Base-by-base conservation (phyloP, 2,888 invertebrate genomes). In the Drosophila picticornis region DNA sequence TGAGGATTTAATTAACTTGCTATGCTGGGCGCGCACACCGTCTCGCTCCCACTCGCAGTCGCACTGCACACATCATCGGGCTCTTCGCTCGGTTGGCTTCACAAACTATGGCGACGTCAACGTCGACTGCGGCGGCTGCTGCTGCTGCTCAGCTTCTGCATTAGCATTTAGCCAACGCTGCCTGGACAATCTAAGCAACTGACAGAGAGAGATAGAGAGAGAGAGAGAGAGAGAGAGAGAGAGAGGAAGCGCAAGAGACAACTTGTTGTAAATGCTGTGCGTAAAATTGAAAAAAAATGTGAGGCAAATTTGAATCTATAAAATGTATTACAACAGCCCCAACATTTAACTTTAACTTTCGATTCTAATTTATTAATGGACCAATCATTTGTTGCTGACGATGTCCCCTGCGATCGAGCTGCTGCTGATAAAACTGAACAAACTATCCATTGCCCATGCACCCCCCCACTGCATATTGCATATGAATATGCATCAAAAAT, bases 1-100 rank as follows among this genome's bases (percentile, higher is more conserved):
- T 80, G 83, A 89, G 89, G 84, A 91, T 91, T 91, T 91, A 91
- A 91, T 91, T 91, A 91, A 91, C 91, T 91, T 90, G 81, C 79
- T 76, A 69, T 85, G 77, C 57, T 78, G 83, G 62, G 65, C 69
- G 72, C 72, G 36, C 69, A 73, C 67, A 56, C 83, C 67, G 32
- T 83, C 81, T 85, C 77, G 59, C 75, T 83, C 83, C 58, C 87
- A 75, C 87, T 48, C 38, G 31, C 63, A 65, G 75, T 57, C 55
- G 43, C 71, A 51, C 61, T 36, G 38, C 74, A 13, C 51, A 61
- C 61, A 36, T 34, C 40, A 60, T 38, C 56, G 51, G 65, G 46
- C 72, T 61, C 63, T 58, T 50, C 36, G 52, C 29, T 31, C 48
- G 66, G 38, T 52, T 57, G 46, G 58, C 53, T 68, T 71, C 74